phyloP scores from a whole-genome alignment of 2,888 invertebrate species.

The Baccha elongata region DNA sequence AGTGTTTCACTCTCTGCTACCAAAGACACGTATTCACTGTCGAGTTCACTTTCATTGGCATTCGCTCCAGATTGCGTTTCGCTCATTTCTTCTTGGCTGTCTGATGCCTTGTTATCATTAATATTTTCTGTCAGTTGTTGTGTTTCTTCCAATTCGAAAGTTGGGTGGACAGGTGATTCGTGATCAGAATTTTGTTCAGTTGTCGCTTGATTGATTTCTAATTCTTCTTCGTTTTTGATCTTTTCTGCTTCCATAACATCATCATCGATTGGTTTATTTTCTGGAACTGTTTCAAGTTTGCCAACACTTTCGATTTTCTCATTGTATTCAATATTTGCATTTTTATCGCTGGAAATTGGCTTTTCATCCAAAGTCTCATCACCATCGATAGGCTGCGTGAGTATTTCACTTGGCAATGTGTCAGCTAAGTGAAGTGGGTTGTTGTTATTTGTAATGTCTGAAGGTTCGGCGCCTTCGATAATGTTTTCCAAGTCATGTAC shows the following conservation, averaged over 20 bases:
- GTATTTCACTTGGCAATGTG: slow-evolving; percentile 45
- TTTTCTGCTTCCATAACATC: slow-evolving; percentile 6
- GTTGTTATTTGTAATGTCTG: slow-evolving; percentile 43
- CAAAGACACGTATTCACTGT: slow-evolving; percentile 41
- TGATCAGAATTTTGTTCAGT: slow-evolving; percentile 35
- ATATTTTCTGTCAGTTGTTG: slow-evolving; percentile 33
- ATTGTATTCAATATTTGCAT: slow-evolving; percentile 34
- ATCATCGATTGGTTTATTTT: slow-evolving; percentile 36
- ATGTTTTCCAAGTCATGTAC: slow-evolving; percentile 53
- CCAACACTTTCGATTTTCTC: slow-evolving; percentile 69
- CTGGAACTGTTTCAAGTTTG: slow-evolving; percentile 40
- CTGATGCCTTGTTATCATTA: slow-evolving; percentile 36
- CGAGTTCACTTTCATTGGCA: slow-evolving; percentile 70
- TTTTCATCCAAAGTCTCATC: slow-evolving; percentile 39
- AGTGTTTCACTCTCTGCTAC: slow-evolving; percentile 76
- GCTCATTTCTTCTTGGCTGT: slow-evolving; percentile 26
- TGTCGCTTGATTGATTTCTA: slow-evolving; percentile 56
- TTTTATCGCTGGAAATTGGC: slow-evolving; percentile 46
- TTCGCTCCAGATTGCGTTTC: slow-evolving; percentile 51
- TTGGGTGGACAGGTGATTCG: slow-evolving; percentile 64
- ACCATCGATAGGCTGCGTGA: slow-evolving; percentile 19
- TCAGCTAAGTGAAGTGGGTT: slow-evolving; percentile 40
- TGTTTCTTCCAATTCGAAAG: slow-evolving; percentile 60
- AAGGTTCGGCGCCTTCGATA: slow-evolving; percentile 44
- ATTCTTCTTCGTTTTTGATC: slow-evolving; percentile 27